Conservation (phyloP, 1,140 invertebrate genomes). For the Plectus sambesii region DNA sequence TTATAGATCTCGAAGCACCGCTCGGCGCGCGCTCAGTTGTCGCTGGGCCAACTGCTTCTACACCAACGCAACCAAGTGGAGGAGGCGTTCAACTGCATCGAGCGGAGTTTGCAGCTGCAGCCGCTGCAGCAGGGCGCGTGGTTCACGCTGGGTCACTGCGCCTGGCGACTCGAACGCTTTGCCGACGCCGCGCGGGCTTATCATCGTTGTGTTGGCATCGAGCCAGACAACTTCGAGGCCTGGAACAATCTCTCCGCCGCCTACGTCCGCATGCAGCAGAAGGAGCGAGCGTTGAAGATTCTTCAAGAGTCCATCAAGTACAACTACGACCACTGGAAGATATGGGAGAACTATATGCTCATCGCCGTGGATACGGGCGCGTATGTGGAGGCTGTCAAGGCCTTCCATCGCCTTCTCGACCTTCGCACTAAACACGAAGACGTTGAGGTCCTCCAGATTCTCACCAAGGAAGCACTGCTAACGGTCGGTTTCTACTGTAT, state of each 20-base stretch:
- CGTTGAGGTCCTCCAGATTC: too few relatives aligned
- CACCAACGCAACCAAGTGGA: constrained; percentile 57
- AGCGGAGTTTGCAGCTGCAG: constrained; percentile 69
- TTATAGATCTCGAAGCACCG: constrained; percentile 47
- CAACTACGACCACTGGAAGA: constrained; percentile 86
- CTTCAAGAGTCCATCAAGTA: constrained; percentile 74
- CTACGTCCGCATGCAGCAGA: constrained; percentile 74
- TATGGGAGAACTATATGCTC: constrained; percentile 99
- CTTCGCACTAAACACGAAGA: too few relatives aligned
- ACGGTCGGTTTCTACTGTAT: too few relatives aligned
- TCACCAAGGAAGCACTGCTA: too few relatives aligned
- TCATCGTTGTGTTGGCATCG: constrained; percentile 68
- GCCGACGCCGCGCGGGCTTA: constrained; percentile 70
- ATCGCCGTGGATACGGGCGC: too few relatives aligned
- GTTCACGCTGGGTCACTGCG: constrained; percentile 72
- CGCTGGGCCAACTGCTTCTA: constrained; percentile 70
- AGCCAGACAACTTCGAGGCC: constrained; percentile 74
- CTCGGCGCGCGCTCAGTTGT: constrained; percentile 65
- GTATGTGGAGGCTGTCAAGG: too few relatives aligned
- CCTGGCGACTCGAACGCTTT: constrained; percentile 66
- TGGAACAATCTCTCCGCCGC: constrained; percentile 95
- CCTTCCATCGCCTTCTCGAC: too few relatives aligned
- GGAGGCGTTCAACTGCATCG: constrained; percentile 64
- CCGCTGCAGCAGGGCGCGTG: constrained; percentile 66
- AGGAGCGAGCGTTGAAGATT: constrained; percentile 48